Evolutionary conservation across 2,888 invertebrate species (phyloP).

Genomic region (Agriopis aurantiaria): DNA sequence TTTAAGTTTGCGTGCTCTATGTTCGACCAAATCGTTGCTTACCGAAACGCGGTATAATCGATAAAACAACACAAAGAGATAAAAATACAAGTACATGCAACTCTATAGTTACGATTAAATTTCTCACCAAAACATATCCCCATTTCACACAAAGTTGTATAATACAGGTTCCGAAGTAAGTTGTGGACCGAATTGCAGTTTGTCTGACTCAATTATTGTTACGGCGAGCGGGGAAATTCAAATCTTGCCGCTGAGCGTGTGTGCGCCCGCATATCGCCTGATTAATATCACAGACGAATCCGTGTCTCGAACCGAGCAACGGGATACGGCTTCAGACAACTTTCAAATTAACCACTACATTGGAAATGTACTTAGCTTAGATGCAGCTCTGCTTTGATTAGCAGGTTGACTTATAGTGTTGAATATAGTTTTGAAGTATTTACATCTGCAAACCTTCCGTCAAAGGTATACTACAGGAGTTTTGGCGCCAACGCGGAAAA

Average conservation of each 20-base stretch:
- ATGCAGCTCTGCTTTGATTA: background rate
- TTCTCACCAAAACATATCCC: constrained; percentile 24
- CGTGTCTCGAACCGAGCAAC: constrained; percentile 33
- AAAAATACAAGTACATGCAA: background rate
- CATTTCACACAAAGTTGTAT: constrained; percentile 29
- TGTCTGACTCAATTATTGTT: constrained; percentile 76
- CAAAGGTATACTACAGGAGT: no score
- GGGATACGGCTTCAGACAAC: constrained; percentile 69
- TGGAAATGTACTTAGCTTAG: constrained; percentile 33
- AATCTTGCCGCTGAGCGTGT: constrained; percentile 74
- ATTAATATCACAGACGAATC: constrained; percentile 68
- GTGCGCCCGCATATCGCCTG: constrained; percentile 74
- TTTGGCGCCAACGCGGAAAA: no score
- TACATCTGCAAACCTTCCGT: no score
- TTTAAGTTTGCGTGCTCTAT: no score
- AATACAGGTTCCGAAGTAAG: constrained; percentile 38
- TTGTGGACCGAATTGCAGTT: constrained; percentile 60
- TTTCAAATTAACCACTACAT: constrained; percentile 61
- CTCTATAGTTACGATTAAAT: background rate
- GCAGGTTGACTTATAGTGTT: background rate
- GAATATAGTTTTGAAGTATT: background rate
- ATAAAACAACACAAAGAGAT: no score
- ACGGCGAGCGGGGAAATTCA: constrained; percentile 70
- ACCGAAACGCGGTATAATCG: no score
- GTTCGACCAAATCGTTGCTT: no score